These are phyloP conservation scores for Hirtodrosophila duncani DNA, from an alignment of 2,888 invertebrate species.

Conservation along the genomic window DNA sequence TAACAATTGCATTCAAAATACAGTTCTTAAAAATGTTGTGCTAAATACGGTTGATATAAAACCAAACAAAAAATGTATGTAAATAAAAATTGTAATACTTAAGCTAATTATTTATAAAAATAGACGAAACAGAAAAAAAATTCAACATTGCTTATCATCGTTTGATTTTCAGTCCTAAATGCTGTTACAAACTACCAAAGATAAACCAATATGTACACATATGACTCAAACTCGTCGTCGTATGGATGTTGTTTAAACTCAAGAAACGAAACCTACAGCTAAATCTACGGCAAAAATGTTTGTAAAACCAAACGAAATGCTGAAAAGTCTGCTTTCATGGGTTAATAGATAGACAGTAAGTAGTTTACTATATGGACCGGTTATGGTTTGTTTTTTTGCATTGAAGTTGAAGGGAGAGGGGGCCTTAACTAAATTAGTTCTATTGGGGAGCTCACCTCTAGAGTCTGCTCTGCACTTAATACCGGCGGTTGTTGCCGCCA, in stretches of 20 bases:
- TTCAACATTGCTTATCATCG: neutral
- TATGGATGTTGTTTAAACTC: conserved; percentile 3
- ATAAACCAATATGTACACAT: no score
- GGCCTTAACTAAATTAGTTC: conserved; percentile 45
- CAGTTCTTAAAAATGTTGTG: conserved; percentile 39
- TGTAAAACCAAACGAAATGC: conserved; percentile 10
- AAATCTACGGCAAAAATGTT: no score
- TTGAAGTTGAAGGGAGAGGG: conserved; percentile 20
- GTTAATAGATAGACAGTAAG: neutral
- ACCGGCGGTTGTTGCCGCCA: conserved; percentile 78
- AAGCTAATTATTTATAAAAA: no score
- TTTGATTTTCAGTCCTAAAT: conserved; percentile 20
- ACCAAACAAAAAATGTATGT: conserved; percentile 23
- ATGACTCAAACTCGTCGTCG: no score
- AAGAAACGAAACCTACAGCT: neutral
- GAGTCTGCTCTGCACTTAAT: conserved; percentile 66
- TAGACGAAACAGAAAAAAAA: no score
- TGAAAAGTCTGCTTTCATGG: neutral
- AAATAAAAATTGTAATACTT: conserved; percentile 26
- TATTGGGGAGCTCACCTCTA: conserved; percentile 48
- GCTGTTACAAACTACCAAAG: conserved; percentile 24
- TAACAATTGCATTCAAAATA: conserved; percentile 45
- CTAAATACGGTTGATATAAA: conserved; percentile 47
- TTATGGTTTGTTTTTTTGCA: conserved; percentile 17
- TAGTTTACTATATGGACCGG: conserved; percentile 4